These are phyloP conservation scores for Paramuricea clavata DNA, from an alignment of 92 coral and sea anemone genomes.

Conservation along the genomic window DNA sequence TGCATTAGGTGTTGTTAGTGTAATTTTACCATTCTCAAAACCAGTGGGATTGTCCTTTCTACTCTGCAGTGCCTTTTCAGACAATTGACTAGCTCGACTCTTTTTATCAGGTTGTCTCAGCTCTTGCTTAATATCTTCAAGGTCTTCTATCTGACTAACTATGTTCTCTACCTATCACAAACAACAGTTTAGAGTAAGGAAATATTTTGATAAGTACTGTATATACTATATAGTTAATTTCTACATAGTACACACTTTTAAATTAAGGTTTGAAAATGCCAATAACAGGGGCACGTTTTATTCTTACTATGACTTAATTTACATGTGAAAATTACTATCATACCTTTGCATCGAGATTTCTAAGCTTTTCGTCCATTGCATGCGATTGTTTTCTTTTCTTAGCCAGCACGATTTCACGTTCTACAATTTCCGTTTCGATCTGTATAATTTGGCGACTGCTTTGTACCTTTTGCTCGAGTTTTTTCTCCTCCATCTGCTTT, in stretches of 20 bases:
- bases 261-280: too few species aligned
- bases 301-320: too few species aligned
- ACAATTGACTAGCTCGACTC: not conserved
- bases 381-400: not conserved
- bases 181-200: too few species aligned
- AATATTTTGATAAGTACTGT: too few species aligned
- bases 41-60: constrained; percentile 12
- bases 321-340: not conserved
- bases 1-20: not conserved
- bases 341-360: constrained; percentile 16
- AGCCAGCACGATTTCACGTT: not conserved
- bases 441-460: not conserved
- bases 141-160: constrained; percentile 2
- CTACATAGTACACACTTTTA: too few species aligned
- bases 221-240: too few species aligned
- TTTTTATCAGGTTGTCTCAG: not conserved
- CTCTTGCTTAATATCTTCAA: constrained; percentile 16
- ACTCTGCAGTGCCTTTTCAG: not conserved
- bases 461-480: too few species aligned
- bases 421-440: not conserved
- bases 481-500: constrained; percentile 1
- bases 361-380: not conserved
- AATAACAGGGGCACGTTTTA: too few species aligned
- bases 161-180: constrained; percentile 27
- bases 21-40: constrained; percentile 12